Base-by-base conservation (phyloP, 2,113 vertebrate genomes). In the Sakesphorus luctuosus region DNA sequence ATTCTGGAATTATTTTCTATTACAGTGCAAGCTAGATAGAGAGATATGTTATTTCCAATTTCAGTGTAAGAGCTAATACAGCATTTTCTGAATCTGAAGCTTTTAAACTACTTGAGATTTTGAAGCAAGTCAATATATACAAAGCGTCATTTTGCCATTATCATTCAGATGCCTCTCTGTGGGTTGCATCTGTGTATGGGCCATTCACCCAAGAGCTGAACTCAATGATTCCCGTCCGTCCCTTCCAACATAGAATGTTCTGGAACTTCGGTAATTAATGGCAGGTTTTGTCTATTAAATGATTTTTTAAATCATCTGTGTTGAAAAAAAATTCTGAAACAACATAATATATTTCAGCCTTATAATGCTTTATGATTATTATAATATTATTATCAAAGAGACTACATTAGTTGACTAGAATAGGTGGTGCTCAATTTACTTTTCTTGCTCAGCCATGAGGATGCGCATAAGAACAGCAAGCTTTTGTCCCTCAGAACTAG, bases 101-200 rank as follows among this genome's bases (percentile, higher is more conserved):
- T 84, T 59, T 72, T 44, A 55, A 77, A 75, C 71, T 66, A 40
- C 11, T 73, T 38, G 21, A 61, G 10, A 50, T 46, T 67, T 65
- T 28, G 2, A 67, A 53, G 53, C 13, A 69, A 74, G 28, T 26
- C 13, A 68, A 38, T 61, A 38, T 36, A 50, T 18, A 53, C 1
- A 77, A 38, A 68, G 3, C 6, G 36, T 23, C 0, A 4, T 24
- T 52, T 36, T 8, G 35, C 33, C 9, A 3, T 65, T 68, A 6
- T 78, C 8, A n/a, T 87, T 72, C 35, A 31, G 9, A 16, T 68
- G 3, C 7, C 5, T 67, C 13, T 46, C 15, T 38, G 62, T 8
- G n/a, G 80, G 85, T 95, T 97, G 26, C 8, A 97, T 92, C 93
- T 82, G 90, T 21, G 24, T 52, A 55, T 40, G 17, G 52, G 47